These are phyloP conservation scores for Lycia hirtaria DNA, from an alignment of 2,888 invertebrate genomes.

Conservation along the genomic window DNA sequence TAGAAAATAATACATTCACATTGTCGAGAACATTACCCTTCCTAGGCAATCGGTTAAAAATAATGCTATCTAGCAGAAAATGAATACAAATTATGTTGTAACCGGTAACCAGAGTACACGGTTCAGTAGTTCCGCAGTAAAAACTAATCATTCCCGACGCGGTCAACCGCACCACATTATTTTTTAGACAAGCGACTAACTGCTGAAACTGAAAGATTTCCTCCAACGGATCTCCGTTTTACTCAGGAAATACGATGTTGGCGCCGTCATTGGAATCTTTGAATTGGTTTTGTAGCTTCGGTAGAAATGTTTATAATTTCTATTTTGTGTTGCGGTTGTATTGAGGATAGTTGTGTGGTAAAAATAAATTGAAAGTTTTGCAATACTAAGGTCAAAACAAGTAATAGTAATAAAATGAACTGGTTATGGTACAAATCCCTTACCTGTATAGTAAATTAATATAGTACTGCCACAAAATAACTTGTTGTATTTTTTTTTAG, in stretches of 20 bases:
- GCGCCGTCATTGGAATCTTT: background rate
- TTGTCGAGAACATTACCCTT: no score
- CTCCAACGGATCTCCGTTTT: background rate
- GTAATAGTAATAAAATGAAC: background rate
- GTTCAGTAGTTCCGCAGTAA: conserved; percentile 31
- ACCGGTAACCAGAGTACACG: conserved; percentile 23
- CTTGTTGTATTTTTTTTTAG: no score
- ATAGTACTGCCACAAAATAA: no score
- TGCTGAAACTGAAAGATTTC: background rate
- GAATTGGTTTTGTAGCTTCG: background rate
- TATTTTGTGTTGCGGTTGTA: conserved; percentile 12
- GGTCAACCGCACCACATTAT: conserved; percentile 25
- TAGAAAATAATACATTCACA: no score
- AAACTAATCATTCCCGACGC: conserved; percentile 32
- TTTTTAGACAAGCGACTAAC: background rate
- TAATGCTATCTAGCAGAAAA: conserved; percentile 15
- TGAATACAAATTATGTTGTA: conserved; percentile 26
- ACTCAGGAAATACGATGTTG: background rate
- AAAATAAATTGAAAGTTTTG: conserved; percentile 8
- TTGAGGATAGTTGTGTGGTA: conserved; percentile 7
- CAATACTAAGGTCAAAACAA: background rate
- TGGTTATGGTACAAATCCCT: background rate
- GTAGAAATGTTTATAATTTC: conserved; percentile 24
- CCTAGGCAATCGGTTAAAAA: no score
- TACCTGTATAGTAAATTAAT: no score